Conservation (phyloP, 2,797 vertebrate genomes). For the Synaphobranchus kaupii region DNA sequence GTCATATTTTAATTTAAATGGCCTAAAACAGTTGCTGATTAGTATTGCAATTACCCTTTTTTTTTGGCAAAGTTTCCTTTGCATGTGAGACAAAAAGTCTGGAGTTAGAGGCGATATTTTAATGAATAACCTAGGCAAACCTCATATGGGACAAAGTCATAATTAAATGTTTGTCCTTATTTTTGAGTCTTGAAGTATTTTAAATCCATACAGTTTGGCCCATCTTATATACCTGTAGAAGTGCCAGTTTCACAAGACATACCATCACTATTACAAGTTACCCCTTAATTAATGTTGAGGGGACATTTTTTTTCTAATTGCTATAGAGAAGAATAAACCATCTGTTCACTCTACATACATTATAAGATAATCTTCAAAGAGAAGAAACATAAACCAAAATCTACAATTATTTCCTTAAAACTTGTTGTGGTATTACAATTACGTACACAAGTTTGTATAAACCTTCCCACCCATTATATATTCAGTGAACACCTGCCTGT, state of each 20-base stretch:
- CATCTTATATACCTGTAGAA: not conserved
- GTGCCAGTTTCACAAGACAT: not conserved
- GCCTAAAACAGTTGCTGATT: conserved; percentile 27
- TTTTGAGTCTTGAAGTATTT: not conserved
- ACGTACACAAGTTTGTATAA: not conserved
- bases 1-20: conserved; percentile 35
- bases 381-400: not conserved
- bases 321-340: not conserved
- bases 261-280: not conserved
- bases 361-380: not conserved
- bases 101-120: conserved; percentile 37
- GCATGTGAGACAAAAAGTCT: conserved; percentile 29
- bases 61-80: conserved; percentile 36
- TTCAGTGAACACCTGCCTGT: not conserved
- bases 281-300: not conserved
- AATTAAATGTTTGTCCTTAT: not conserved
- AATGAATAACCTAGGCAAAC: conserved; percentile 32
- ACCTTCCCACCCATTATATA: not conserved
- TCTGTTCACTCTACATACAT: not conserved
- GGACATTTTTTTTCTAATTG: not conserved
- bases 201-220: not conserved
- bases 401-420: not conserved
- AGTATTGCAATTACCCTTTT: conserved; percentile 41
- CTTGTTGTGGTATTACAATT: not conserved
- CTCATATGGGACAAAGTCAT: not conserved